phyloP scores from a whole-genome alignment of 2,113 vertebrate species.

The Ursus arctos region DNA sequence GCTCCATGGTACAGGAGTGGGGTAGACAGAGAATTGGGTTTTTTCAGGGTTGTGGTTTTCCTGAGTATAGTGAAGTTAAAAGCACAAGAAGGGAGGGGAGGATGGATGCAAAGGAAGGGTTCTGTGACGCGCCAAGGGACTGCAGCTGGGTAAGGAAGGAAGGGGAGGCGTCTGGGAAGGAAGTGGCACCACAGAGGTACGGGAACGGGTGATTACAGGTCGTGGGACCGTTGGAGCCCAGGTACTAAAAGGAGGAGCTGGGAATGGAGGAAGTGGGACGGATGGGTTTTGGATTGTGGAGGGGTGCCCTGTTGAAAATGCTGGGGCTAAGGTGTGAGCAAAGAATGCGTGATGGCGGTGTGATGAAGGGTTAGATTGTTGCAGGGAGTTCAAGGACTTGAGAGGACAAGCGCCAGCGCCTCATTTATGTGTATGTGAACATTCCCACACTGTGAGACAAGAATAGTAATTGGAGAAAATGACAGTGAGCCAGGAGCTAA shows the following conservation, averaged over 20 bases:
- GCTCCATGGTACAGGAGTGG: neutral
- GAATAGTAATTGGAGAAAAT: slow-evolving; percentile 1
- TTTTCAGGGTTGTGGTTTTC: neutral
- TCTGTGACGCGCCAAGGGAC: neutral
- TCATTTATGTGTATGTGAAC: neutral
- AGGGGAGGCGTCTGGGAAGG: neutral
- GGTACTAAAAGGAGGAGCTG: neutral
- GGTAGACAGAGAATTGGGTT: neutral
- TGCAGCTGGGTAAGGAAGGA: neutral
- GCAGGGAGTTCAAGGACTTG: neutral
- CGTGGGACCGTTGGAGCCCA: neutral
- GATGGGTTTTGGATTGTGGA: neutral
- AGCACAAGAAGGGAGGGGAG: neutral
- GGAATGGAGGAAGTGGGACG: neutral
- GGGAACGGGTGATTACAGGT: neutral
- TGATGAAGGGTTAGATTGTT: neutral
- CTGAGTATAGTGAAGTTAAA: neutral
- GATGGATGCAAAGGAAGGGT: neutral
- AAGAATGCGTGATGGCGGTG: neutral
- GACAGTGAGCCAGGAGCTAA: neutral
- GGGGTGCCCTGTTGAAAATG: neutral
- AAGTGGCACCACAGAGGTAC: neutral
- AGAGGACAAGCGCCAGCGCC: neutral
- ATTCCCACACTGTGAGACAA: neutral
- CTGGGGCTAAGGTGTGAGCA: neutral